Conservation (phyloP, 1,140 invertebrate genomes). For the Mactra quadrangularis region DNA sequence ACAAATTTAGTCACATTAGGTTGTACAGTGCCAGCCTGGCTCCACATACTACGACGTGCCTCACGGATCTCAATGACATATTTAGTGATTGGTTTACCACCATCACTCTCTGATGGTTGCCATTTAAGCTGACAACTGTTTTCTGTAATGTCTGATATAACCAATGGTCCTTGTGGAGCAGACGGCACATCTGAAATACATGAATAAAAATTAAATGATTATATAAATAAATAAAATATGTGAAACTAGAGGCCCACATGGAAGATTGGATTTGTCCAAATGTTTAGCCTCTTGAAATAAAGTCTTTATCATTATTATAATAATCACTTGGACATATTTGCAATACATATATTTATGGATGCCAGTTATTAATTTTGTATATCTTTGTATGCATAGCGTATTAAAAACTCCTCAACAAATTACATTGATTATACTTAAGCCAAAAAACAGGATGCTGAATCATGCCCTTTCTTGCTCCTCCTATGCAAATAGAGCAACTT, state of each 20-base stretch:
- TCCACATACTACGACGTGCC: conserved; percentile 87
- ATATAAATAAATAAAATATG: not conserved
- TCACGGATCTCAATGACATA: conserved; percentile 98
- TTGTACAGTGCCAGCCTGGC: conserved; percentile 89
- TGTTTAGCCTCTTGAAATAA: too few species aligned
- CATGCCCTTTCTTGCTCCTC: too few species aligned
- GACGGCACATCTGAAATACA: conserved; percentile 93
- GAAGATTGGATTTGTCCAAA: too few species aligned
- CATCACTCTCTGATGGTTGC: conserved; percentile 95
- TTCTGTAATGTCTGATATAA: conserved; percentile 94
- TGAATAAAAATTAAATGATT: too few species aligned
- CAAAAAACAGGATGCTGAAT: too few species aligned
- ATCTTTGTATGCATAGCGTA: too few species aligned
- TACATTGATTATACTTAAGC: too few species aligned
- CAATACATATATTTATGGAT: too few species aligned
- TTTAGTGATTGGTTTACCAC: conserved; percentile 95
- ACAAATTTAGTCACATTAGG: conserved; percentile 85
- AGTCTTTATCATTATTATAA: not conserved
- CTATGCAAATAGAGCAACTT: too few species aligned
- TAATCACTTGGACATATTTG: not conserved
- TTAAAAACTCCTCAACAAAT: too few species aligned
- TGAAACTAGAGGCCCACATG: not conserved
- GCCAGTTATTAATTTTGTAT: too few species aligned
- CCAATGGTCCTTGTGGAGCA: conserved; percentile 84
- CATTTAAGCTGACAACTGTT: conserved; percentile 94